Conservation (phyloP, 2,113 vertebrate species). For the Malurus cyaneus region DNA sequence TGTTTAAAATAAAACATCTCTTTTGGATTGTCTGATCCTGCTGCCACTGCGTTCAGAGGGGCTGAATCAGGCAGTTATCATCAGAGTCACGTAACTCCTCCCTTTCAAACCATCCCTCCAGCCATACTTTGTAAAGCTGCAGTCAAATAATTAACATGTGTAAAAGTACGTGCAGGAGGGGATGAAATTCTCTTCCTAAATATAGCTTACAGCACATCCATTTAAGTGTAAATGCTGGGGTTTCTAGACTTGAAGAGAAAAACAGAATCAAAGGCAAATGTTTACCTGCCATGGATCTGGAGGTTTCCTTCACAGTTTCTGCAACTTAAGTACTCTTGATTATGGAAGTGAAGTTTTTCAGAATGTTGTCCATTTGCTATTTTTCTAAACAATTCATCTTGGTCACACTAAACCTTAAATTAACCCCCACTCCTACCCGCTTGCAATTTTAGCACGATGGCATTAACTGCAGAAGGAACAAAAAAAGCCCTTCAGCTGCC, state of each 20-base stretch:
- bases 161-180: neutral
- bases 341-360: neutral
- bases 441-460: neutral
- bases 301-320: neutral
- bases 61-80: neutral
- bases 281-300: neutral
- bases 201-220: conserved; percentile 6
- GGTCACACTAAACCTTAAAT: neutral
- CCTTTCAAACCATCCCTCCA: neutral
- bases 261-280: conserved; percentile 13
- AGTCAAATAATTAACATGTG: conserved; percentile 6
- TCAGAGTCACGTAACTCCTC: neutral
- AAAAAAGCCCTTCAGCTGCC: neutral
- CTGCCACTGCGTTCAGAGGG: neutral
- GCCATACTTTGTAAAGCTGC: conserved; percentile 28
- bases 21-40: neutral
- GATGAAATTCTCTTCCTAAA: conserved; percentile 33
- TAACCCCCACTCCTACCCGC: neutral
- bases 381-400: conserved; percentile 3
- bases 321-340: neutral
- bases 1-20: neutral
- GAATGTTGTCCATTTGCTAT: neutral
- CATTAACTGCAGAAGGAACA: neutral
- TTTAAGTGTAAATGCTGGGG: conserved; percentile 10
- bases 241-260: neutral